These are phyloP conservation scores for Xiphorhynchus erythropygius DNA, from an alignment of 2,797 vertebrate species.

Conservation along the genomic window DNA sequence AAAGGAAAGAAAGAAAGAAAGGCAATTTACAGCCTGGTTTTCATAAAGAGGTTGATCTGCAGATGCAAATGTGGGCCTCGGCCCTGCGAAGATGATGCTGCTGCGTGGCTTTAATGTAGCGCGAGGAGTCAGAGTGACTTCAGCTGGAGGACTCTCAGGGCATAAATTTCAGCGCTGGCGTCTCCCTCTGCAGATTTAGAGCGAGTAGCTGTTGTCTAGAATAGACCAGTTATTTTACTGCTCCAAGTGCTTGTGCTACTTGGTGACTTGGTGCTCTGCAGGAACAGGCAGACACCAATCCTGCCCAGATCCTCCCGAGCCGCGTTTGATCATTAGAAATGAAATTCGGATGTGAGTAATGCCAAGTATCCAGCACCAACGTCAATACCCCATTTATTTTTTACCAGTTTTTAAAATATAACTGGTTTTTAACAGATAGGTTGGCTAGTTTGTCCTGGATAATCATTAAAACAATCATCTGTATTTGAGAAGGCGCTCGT, in stretches of 20 bases:
- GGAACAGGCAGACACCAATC: background rate
- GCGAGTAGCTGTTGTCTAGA: background rate
- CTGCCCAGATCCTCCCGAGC: background rate
- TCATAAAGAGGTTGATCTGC: slow-evolving; percentile 5
- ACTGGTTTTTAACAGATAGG: background rate
- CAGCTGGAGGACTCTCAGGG: slow-evolving; percentile 22
- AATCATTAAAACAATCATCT: background rate
- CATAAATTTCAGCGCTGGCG: background rate
- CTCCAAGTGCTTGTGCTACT: background rate
- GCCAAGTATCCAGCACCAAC: rapidly evolving
- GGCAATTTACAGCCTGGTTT: background rate
- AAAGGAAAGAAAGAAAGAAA: background rate
- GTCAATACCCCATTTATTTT: background rate
- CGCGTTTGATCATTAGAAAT: background rate
- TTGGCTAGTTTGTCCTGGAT: background rate
- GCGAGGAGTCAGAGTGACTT: background rate
- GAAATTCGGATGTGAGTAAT: background rate
- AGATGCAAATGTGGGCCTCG: background rate
- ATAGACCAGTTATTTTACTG: background rate
- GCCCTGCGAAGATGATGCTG: background rate
- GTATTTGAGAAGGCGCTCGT: background rate
- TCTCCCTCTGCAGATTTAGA: background rate
- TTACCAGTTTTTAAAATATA: background rate
- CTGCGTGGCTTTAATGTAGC: background rate
- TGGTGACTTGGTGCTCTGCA: background rate